Evolutionary conservation across 2,797 vertebrate species (phyloP), one percentile per base, ranked within the genome.

Genomic region (Antrozous pallidus): DNA sequence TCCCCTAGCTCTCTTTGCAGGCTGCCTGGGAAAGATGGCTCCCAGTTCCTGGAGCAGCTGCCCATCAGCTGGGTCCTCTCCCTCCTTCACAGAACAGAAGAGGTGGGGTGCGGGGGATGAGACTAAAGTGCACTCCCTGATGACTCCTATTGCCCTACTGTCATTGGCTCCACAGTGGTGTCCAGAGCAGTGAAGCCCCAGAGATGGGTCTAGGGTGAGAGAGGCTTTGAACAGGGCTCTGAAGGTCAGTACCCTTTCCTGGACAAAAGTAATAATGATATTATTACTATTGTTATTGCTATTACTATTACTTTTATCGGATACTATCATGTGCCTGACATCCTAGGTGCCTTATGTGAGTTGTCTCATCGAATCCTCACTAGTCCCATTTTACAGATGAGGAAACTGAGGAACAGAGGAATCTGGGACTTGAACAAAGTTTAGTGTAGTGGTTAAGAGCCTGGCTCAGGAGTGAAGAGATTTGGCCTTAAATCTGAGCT

Each of bases 1-100:
- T 71, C 85, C 82, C 74, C 85, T 95, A 71, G 96, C 93, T 95
- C 90, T 69, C 67, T 95, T 85, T 73, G 81, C 96, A 96, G 94
- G 54, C 94, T 86, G 61, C 33, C 77, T 70, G 18, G 28, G 82
- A 89, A 95, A 63, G 90, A 95, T 65, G 73, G 74, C 67, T 85
- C 95, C 75, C 26, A 89, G 83, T 77, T 91, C 75, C 61, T 28
- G 49, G 69, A 94, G 61, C 96, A 97, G 92, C 92, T 96, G 95
- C 71, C 70, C 12, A 47, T 96, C 96, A 96, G 82, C 88, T 94
- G 90, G 31, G 90, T 65, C 36, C 33, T 42, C 28, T n/a, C 22
- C 36, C 14, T 61, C 31, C 6, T 67, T 94, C 65, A 26, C 0
- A 1, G 81, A 31, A 58, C 47, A 63, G 78, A 63, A 74, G 82